Conservation (phyloP, 2,797 vertebrate species). For the Eutrigla gurnardus region DNA sequence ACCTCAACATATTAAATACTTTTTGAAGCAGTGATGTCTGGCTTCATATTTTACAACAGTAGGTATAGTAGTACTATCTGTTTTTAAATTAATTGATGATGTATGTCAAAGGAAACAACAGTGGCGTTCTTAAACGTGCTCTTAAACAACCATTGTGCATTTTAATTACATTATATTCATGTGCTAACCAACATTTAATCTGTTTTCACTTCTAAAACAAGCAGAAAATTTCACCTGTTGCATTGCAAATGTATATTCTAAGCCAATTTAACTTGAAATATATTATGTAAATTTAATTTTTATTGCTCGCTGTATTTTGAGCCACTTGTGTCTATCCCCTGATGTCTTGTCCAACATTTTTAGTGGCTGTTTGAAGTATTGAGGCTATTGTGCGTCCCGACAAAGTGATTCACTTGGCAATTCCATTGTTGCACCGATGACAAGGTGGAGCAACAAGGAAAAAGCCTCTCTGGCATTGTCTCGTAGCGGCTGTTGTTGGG, state of each 20-base stretch:
- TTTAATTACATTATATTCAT: background rate
- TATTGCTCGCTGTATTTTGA: slow-evolving; percentile 3
- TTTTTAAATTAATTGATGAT: background rate
- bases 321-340: slow-evolving; percentile 40
- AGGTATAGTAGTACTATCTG: background rate
- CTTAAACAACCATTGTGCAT: background rate
- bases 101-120: background rate
- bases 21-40: background rate
- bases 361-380: slow-evolving; percentile 64
- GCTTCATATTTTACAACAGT: background rate
- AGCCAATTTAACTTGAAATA: background rate
- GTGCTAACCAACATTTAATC: background rate
- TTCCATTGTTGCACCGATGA: slow-evolving; percentile 76
- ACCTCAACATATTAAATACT: background rate
- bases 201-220: background rate
- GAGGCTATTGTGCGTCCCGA: slow-evolving; percentile 71
- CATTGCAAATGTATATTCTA: background rate
- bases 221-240: background rate
- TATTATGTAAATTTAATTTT: slow-evolving; percentile 8
- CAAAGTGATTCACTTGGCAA: slow-evolving; percentile 62
- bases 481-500: slow-evolving; percentile 63
- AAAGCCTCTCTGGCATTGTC: slow-evolving; percentile 80
- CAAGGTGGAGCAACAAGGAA: slow-evolving; percentile 74
- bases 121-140: background rate
- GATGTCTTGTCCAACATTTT: slow-evolving; percentile 77